Base-by-base conservation (phyloP, 2,888 invertebrate genomes). In the Drosophila melanosoma region DNA sequence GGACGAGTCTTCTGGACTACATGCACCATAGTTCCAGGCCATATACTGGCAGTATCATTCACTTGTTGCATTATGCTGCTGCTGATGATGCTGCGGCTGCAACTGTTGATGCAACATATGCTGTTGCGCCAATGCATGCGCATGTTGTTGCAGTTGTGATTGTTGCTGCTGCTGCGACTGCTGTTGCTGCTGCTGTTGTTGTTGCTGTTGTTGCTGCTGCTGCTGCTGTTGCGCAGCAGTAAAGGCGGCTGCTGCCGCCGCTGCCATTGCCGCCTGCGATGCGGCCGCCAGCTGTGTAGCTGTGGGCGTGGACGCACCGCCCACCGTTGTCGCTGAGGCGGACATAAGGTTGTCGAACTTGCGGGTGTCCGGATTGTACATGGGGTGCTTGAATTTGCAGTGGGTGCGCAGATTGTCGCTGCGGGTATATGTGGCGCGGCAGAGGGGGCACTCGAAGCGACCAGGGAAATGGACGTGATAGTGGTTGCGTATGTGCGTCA, bases 391-490 rank as follows among this genome's bases (percentile, higher is more conserved):
- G 95, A 97, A 97, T 95, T 97, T 97, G 96, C 97, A 97, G 95
- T 97, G 97, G 93, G 97, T 97, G 94, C 97, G 96, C 94, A 97
- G 96, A 94, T 97, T 97, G 95, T 97, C 97, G 94, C 97, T 97
- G 94, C 97, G 96, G 93, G 97, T 97, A 95, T 97, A 97, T 91
- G 97, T 97, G 93, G 97, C 97, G 94, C 96, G 96, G 94, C 97
- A 97, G 93, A 97, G 95, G 93, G 97, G 97, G 94, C 97, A 97
- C 95, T 97, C 97, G 95, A 97, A 97, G 93, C 97, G 96, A 92
- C 97, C 97, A 93, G 97, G 97, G 95, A 97, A 97, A 95, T 97
- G 97, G 94, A 97, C 97, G 95, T 97, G 97, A 95, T 97, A 97
- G 95, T 97, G 97, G 95, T 97, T 97, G 94, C 97, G 96, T 95